Evolutionary conservation across 2,113 vertebrate genomes (phyloP).

Genomic region (Oenanthe oenanthe): DNA sequence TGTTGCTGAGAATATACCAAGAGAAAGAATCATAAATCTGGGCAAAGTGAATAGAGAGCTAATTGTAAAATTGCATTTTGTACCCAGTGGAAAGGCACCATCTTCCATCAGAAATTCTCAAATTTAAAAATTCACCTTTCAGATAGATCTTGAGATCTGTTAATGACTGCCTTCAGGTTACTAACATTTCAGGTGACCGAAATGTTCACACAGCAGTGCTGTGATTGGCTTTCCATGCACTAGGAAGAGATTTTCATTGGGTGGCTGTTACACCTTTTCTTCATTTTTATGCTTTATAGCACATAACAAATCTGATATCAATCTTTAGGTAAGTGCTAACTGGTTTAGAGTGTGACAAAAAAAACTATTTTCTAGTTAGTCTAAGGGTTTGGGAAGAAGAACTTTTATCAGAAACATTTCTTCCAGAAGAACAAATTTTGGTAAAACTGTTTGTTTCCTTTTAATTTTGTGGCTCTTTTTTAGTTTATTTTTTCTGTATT

Average conservation of each 20-base stretch:
- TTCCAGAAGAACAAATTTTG: background rate
- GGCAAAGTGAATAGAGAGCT: background rate
- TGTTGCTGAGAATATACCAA: background rate
- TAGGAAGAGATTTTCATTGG: background rate
- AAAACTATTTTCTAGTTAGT: background rate
- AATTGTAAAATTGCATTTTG: background rate
- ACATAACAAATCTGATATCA: background rate
- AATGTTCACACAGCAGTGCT: background rate
- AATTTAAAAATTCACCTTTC: background rate
- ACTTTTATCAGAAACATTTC: background rate
- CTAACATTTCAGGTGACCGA: background rate
- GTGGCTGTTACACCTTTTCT: background rate
- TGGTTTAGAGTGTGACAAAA: background rate
- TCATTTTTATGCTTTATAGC: background rate
- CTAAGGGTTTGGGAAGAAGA: background rate
- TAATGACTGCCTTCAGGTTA: background rate
- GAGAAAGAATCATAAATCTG: background rate
- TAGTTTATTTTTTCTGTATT: background rate
- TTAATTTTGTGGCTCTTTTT: background rate
- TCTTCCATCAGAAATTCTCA: background rate
- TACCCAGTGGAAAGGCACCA: background rate
- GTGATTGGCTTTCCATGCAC: background rate
- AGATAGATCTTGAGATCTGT: background rate
- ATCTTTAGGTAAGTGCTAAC: background rate
- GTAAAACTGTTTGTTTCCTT: background rate